Evolutionary conservation across 2,797 vertebrate genomes (phyloP).

Genomic region (Todus mexicanus): DNA sequence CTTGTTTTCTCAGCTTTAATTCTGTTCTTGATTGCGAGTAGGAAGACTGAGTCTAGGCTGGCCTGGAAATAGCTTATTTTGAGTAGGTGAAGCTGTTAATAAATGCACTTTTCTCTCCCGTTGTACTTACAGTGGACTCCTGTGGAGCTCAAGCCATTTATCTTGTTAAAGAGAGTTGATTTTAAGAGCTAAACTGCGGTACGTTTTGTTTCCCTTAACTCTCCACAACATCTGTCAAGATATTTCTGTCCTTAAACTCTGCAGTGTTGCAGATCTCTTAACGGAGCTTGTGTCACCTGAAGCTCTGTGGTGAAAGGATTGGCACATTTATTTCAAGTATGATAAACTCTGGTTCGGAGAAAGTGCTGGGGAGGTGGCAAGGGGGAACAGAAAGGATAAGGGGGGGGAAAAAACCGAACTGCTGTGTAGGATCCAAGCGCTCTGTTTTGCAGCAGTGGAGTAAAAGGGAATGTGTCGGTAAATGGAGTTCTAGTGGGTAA

Average conservation of each 20-base stretch:
- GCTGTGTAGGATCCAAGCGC: neutral
- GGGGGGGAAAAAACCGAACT: neutral
- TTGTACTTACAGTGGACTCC: neutral
- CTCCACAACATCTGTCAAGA: neutral
- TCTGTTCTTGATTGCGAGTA: neutral
- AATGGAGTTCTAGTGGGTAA: fast-evolving
- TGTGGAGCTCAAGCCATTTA: neutral
- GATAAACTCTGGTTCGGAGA: neutral
- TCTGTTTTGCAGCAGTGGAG: neutral
- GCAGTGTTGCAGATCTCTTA: neutral
- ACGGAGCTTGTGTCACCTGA: neutral
- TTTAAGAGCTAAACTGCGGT: neutral
- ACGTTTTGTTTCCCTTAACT: neutral
- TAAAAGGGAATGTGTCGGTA: neutral
- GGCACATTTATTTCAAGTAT: neutral
- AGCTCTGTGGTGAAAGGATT: neutral
- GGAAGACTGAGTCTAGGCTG: neutral
- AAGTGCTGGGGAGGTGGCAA: neutral
- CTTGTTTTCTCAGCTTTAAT: neutral
- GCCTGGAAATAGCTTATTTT: neutral
- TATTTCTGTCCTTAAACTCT: neutral
- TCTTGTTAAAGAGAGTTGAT: neutral
- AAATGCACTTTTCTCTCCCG: neutral
- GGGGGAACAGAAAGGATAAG: no score
- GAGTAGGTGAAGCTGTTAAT: neutral